phyloP scores from a whole-genome alignment of 2,113 vertebrate genomes.

The Heliornis fulica region DNA sequence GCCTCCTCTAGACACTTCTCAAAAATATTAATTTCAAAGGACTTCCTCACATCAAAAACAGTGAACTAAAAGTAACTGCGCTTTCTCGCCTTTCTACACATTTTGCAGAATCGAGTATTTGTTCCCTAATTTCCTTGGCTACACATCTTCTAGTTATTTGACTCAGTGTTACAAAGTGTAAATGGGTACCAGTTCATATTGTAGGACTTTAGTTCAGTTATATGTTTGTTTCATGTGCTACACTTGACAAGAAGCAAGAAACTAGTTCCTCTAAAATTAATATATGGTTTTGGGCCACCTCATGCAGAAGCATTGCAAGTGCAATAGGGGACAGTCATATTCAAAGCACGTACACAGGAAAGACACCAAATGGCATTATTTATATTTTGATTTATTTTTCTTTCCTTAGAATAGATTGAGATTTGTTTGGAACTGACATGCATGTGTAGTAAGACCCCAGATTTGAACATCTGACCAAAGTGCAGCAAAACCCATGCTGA shows the following conservation, averaged over 20 bases:
- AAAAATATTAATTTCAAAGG: neutral
- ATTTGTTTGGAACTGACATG: neutral
- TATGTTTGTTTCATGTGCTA: neutral
- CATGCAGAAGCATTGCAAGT: neutral
- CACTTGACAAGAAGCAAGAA: neutral
- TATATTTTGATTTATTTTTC: neutral
- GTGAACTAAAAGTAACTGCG: neutral
- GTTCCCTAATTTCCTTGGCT: neutral
- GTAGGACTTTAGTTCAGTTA: neutral
- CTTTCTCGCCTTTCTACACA: neutral
- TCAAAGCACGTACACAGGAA: neutral
- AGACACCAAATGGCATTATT: neutral
- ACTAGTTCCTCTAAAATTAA: neutral
- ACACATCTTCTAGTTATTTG: neutral
- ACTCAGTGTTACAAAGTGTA: neutral
- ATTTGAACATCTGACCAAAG: neutral
- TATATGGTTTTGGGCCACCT: neutral
- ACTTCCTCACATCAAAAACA: neutral
- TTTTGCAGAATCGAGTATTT: neutral
- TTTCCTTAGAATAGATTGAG: neutral
- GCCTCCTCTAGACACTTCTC: neutral
- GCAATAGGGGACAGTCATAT: neutral
- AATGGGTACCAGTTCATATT: neutral
- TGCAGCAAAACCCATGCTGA: neutral
- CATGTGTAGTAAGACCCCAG: neutral